These are phyloP conservation scores for Lumbricus terrestris DNA, from an alignment of 2,888 invertebrate species.

Conservation along the genomic window DNA sequence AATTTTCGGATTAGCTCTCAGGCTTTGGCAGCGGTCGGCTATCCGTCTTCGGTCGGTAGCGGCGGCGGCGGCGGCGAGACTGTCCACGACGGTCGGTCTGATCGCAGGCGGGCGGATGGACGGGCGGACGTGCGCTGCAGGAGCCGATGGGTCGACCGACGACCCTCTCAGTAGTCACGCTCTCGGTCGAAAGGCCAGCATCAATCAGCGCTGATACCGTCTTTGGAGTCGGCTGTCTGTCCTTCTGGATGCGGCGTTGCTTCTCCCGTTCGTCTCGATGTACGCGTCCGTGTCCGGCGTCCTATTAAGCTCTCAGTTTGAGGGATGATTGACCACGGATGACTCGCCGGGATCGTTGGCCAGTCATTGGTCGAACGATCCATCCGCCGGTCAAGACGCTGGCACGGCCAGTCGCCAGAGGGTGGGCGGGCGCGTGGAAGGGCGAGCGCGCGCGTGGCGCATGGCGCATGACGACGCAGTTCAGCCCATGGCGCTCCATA, in stretches of 20 bases:
- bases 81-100: not conserved
- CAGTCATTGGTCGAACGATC: not conserved
- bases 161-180: slow-evolving; percentile 3
- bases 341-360: not conserved
- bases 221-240: not conserved
- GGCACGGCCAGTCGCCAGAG: not conserved
- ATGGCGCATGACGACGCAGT: not conserved
- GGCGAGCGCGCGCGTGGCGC: not conserved
- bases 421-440: not conserved
- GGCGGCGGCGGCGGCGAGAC: too few species aligned
- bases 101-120: not conserved
- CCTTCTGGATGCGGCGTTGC: not conserved
- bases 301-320: not conserved
- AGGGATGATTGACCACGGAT: not conserved
- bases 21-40: not conserved
- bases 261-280: not conserved
- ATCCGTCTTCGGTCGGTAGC: not conserved
- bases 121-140: not conserved
- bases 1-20: not conserved
- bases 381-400: not conserved
- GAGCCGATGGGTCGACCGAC: not conserved
- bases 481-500: slow-evolving; percentile 3
- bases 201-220: slow-evolving; percentile 3
- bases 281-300: not conserved
- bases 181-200: not conserved